phyloP scores from a whole-genome alignment of 35 echinoderm and acorn worm genomes.

The Amphiura filiformis region DNA sequence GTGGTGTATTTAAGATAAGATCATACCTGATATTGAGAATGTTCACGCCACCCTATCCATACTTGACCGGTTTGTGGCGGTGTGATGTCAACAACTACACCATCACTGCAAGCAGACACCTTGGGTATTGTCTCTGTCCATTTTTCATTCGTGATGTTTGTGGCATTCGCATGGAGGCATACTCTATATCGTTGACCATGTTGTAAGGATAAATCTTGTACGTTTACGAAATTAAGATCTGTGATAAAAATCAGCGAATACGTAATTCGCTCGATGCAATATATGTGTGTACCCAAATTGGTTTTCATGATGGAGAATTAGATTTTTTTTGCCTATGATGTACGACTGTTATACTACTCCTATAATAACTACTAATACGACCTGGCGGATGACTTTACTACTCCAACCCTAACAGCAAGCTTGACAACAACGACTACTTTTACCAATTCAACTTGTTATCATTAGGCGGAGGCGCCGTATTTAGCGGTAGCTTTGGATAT shows the following conservation, averaged over 20 bases:
- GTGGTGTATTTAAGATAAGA: neutral
- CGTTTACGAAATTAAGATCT: slow-evolving; percentile 21
- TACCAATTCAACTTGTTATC: too few relatives aligned
- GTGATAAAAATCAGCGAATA: neutral
- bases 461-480: too few relatives aligned
- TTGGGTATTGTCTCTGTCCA: slow-evolving; percentile 10
- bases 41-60: slow-evolving; percentile 30
- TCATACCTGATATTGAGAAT: slow-evolving; percentile 23
- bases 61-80: slow-evolving; percentile 5
- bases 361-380: too few relatives aligned
- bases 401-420: too few relatives aligned
- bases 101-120: slow-evolving; percentile 38
- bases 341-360: too few relatives aligned
- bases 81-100: slow-evolving; percentile 35
- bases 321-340: too few relatives aligned
- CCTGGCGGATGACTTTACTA: too few relatives aligned
- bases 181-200: slow-evolving; percentile 16
- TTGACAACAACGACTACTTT: too few relatives aligned
- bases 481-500: too few relatives aligned
- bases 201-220: neutral
- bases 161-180: slow-evolving; percentile 27
- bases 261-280: too few relatives aligned
- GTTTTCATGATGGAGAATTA: too few relatives aligned
- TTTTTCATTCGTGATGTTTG: neutral
- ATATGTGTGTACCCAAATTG: too few relatives aligned